A percentile compares a stretch with the other conserved stretches of the same genome.
Evolutionary conservation across 2,888 invertebrate genomes (phyloP).

Genomic region (Chalcis sispes): DNA sequence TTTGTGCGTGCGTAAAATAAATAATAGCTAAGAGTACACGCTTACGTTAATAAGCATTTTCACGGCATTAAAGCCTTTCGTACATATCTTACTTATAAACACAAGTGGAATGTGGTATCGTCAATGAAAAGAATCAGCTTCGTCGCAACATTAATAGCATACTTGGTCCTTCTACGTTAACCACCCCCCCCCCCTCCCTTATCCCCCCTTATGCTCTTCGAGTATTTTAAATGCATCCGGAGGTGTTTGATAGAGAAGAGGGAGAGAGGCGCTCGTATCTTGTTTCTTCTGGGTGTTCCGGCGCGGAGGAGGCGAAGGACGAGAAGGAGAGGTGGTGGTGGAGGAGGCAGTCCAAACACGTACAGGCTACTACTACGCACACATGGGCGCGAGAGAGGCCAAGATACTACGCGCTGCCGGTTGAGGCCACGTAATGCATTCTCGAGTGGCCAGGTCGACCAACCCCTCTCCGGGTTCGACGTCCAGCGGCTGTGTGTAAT

Average conservation of each 20-base stretch:
- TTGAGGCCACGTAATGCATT: constrained; percentile 51
- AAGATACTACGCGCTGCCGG: neutral
- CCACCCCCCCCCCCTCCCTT: neutral
- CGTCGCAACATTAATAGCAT: constrained; percentile 26
- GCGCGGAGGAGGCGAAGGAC: neutral
- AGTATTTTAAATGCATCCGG: constrained; percentile 35
- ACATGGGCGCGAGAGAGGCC: neutral
- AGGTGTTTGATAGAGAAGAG: constrained; percentile 31
- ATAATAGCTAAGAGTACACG: no score
- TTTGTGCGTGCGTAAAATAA: no score
- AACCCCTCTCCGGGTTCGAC: constrained; percentile 48
- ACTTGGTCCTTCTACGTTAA: neutral
- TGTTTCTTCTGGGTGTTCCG: constrained; percentile 32
- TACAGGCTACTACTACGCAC: neutral
- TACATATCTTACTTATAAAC: no score
- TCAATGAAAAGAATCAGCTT: neutral
- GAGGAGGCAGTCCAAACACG: no score
- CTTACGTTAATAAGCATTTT: no score
- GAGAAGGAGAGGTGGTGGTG: constrained; percentile 10
- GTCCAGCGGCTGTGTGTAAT: constrained; percentile 39
- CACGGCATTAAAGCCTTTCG: no score
- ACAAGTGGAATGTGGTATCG: no score
- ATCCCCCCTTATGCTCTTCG: neutral
- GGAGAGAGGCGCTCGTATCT: constrained; percentile 32
- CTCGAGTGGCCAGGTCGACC: constrained; percentile 47